phyloP scores from a whole-genome alignment of 2,797 vertebrate species.

The Aulostomus chinensis region DNA sequence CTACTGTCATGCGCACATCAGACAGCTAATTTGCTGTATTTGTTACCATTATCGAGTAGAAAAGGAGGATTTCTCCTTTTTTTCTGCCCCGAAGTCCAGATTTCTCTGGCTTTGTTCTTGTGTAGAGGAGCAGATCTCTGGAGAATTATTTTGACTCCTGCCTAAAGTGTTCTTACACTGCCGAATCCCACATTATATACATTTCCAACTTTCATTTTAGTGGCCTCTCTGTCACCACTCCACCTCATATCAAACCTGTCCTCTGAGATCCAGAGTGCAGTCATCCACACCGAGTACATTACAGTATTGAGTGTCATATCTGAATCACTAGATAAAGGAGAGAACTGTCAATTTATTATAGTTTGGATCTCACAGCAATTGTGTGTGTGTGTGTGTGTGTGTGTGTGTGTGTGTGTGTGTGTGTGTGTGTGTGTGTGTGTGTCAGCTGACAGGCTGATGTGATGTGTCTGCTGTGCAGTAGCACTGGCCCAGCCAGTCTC shows the following conservation, averaged over 20 bases:
- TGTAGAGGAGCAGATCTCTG: neutral
- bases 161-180: neutral
- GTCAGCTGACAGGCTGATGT: constrained; percentile 39
- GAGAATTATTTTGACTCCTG: neutral
- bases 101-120: neutral
- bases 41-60: no score
- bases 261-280: constrained; percentile 18
- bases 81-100: neutral
- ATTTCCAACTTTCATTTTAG: constrained; percentile 10
- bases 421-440: constrained; percentile 1
- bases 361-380: constrained; percentile 21
- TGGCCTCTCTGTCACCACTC: neutral
- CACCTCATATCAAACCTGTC: constrained; percentile 15
- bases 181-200: neutral
- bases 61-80: neutral
- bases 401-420: constrained; percentile 1
- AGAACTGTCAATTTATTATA: constrained; percentile 36
- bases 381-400: constrained; percentile 4
- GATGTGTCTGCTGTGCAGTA: constrained; percentile 28
- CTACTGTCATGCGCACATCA: no score
- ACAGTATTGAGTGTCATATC: constrained; percentile 25
- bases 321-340: constrained; percentile 26
- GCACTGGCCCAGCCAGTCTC: constrained; percentile 29
- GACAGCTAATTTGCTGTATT: no score
- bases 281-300: constrained; percentile 31